Base-by-base conservation (phyloP, 2,888 invertebrate genomes). In the Conops quadrifasciatus region DNA sequence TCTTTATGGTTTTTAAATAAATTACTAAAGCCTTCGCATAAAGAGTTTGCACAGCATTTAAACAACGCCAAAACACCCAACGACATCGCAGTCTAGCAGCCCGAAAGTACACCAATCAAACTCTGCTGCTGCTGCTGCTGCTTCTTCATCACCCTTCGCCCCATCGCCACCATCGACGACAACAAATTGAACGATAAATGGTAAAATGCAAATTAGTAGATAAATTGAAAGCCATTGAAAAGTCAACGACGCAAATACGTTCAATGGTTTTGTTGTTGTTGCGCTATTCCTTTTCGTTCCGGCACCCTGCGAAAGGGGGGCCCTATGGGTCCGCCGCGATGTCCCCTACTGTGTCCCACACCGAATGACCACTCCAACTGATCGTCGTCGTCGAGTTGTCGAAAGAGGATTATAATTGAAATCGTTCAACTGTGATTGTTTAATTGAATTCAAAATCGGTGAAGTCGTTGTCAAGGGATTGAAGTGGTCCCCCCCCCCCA, bases 371-470 rank as follows among this genome's bases (percentile, higher is more conserved):
- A 67, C 67, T 67, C 67, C 19, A 67, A 49, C 60, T 21, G 67
- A 67, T 45, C 47, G 59, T 60, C 59, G 59, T 15, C 21, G 21
- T 30, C 36, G 49, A 67, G 45, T n/a, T n/a, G n/a, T n/a, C n/a
- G n/a, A n/a, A n/a, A 67, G 80, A 72, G 70, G 71, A 67, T 75
- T 75, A 76, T 76, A 76, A 75, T 76, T 75, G 73, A 75, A 76
- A 75, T 72, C 76, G 75, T 74, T 76, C 75, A 75, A 73, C 76
- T 76, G 76, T 73, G 73, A 76, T 76, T 76, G 71, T 75, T 76
- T 76, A 75, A 76, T 76, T 75, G 75, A 76, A 74, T 75, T 75
- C 73, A n/a, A n/a, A n/a, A 76, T 74, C 68, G 71, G 73, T 67
- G 71, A 71, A 67, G 72, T 75, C 71, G n/a, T n/a, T n/a, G 59